Evolutionary conservation across 2,113 vertebrate genomes (phyloP).

Genomic region (Athene cunicularia): DNA sequence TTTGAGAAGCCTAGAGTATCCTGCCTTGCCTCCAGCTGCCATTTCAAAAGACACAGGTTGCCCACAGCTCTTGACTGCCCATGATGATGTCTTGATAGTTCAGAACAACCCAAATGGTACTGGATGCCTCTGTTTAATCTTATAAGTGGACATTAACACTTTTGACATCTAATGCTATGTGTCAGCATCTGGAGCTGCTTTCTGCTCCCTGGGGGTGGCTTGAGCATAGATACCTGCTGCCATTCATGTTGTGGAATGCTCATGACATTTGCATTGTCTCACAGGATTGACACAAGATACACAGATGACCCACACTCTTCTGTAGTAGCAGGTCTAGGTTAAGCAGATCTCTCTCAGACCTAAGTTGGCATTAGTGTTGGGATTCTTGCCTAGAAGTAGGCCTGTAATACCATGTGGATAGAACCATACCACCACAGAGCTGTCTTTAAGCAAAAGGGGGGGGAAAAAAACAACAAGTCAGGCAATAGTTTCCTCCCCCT

Average conservation of each 20-base stretch:
- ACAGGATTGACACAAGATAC: background rate
- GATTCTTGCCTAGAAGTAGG: background rate
- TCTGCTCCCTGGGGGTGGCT: background rate
- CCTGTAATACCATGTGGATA: background rate
- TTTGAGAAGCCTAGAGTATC: background rate
- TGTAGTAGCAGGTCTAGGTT: background rate
- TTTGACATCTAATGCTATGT: background rate
- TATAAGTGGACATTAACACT: background rate
- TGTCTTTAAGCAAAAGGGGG: background rate
- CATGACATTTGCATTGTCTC: background rate
- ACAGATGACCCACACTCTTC: background rate
- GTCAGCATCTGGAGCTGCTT: background rate
- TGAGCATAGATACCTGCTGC: background rate
- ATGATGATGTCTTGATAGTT: background rate
- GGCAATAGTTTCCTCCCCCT: background rate
- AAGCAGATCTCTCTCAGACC: background rate
- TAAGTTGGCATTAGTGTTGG: background rate
- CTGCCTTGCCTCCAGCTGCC: background rate
- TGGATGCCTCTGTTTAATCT: background rate
- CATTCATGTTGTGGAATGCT: background rate
- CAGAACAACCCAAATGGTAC: background rate
- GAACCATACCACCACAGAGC: background rate
- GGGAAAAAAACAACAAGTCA: background rate
- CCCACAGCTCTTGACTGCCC: background rate
- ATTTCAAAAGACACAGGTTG: background rate